Conservation (phyloP, 2,888 invertebrate genomes). For the Papilio protenor region DNA sequence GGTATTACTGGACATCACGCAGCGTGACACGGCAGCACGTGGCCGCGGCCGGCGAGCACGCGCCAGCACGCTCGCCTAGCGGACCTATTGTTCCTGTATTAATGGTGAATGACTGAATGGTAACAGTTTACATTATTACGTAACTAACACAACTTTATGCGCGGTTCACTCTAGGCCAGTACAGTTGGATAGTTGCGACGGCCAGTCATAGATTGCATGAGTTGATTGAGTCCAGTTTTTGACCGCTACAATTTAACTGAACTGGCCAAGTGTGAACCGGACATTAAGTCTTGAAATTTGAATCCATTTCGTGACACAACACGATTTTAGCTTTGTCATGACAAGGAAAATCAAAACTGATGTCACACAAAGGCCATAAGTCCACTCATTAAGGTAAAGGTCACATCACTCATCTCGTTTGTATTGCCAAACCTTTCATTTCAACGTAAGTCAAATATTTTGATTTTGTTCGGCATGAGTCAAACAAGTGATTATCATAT, state of each 20-base stretch:
- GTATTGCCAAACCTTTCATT: not conserved
- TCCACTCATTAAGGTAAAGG: not conserved
- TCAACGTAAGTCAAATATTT: not conserved
- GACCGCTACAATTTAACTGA: too few relatives aligned
- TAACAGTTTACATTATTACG: not conserved
- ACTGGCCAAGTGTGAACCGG: too few relatives aligned
- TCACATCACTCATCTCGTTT: not conserved
- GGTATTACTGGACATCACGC: not conserved
- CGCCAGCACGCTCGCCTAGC: not conserved
- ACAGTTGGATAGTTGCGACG: too few relatives aligned
- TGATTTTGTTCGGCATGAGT: not conserved
- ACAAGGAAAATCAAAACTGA: not conserved
- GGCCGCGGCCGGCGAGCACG: not conserved
- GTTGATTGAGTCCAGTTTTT: too few relatives aligned
- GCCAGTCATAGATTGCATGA: too few relatives aligned
- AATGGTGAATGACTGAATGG: not conserved
- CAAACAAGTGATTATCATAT: not conserved
- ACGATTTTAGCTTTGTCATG: not conserved
- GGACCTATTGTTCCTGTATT: not conserved
- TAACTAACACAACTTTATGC: not conserved
- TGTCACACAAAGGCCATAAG: not conserved
- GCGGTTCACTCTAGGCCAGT: too few relatives aligned
- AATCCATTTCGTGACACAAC: not conserved
- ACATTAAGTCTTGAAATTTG: too few relatives aligned
- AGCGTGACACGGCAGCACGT: not conserved